Percentiles rank a stretch among this genome's conserved stretches.
Evolutionary conservation across 1,140 invertebrate genomes (phyloP).

Genomic region (Drosophila nannoptera): DNA sequence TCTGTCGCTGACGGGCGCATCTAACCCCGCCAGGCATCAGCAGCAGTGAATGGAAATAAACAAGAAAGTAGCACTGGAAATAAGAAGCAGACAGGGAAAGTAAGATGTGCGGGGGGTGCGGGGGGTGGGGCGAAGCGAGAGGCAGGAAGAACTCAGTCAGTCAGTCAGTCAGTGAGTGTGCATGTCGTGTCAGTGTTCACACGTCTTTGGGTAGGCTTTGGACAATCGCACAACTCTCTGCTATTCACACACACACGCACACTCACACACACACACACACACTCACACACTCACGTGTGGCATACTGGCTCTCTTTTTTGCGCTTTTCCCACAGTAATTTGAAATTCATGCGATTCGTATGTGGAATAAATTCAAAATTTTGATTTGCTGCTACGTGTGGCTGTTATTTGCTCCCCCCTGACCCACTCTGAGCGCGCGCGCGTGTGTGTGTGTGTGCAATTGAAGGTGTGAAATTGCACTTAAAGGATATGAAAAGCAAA

Average conservation of each 20-base stretch:
- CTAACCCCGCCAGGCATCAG: conserved; percentile 50
- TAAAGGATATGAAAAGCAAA: conserved; percentile 76
- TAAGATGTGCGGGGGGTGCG: background rate
- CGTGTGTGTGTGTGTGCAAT: conserved; percentile 48
- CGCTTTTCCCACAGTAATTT: conserved; percentile 75
- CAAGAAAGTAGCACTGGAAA: conserved; percentile 29
- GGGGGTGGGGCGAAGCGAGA: background rate
- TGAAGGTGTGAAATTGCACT: conserved; percentile 74
- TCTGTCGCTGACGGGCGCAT: conserved; percentile 9
- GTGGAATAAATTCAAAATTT: conserved; percentile 78
- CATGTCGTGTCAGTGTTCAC: conserved; percentile 30
- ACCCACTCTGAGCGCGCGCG: background rate
- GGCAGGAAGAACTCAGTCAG: background rate
- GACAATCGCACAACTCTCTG: conserved; percentile 30
- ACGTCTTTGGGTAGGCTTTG: conserved; percentile 39
- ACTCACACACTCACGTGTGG: background rate
- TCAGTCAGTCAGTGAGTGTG: conserved; percentile 8
- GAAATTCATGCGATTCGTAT: conserved; percentile 79
- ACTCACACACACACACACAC: background rate
- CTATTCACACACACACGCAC: background rate
- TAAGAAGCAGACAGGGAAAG: background rate
- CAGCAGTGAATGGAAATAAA: conserved; percentile 43
- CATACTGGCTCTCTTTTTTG: conserved; percentile 18
- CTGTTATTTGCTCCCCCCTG: conserved; percentile 24
- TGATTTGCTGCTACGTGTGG: conserved; percentile 75